Evolutionary conservation across 2,888 invertebrate species (phyloP), one percentile per base, ranked within the genome.

Genomic region (Metellina segmentata): DNA sequence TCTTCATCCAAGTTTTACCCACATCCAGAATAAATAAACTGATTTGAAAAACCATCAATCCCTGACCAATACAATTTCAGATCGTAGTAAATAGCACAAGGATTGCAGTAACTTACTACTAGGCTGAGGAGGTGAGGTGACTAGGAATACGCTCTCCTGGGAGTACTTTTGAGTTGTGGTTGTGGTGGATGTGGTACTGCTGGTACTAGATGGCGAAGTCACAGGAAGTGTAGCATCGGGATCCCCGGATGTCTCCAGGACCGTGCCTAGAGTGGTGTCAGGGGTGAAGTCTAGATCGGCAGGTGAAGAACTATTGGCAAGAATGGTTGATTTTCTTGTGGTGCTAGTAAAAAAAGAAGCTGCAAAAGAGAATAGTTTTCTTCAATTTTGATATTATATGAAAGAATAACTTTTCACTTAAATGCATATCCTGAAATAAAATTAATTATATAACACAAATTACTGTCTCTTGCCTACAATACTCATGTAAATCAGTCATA

Each of bases 301-400:
- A 34, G 81, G 72, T 20, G 87, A 70, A 52, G 92, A 92, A 61
- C 79, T 89, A 53, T 89, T 92, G 4, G 75, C 52, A 6, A 78
- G 77, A 61, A 92, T 85, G 6, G 86, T 77, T 0, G 92, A 86
- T 71, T 92, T 92, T 82, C 86, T 89, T 49, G 92, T 92, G 13
- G 92, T 92, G 20, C 85, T 92, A 69, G 92, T 92, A 74, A 92
- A 92, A 86, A 85, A 92, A 8, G 89, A 85, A 48, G 92, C 92
- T 92, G 72, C 0, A 85, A 89, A n/a, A 71, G 71, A 16, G 4
- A 34, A 34, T 53, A 34, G 34, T 4, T 2, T 1, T 34, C 34
- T 34, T 34, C 4, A 34, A 34, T 1, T 34, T 34, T 34, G 34
- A 34, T 34, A 34, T 2, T 2, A 34, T 34, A 34, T 2, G 1